phyloP scores from a whole-genome alignment of 2,888 invertebrate species.

The Agriopis leucophaearia region DNA sequence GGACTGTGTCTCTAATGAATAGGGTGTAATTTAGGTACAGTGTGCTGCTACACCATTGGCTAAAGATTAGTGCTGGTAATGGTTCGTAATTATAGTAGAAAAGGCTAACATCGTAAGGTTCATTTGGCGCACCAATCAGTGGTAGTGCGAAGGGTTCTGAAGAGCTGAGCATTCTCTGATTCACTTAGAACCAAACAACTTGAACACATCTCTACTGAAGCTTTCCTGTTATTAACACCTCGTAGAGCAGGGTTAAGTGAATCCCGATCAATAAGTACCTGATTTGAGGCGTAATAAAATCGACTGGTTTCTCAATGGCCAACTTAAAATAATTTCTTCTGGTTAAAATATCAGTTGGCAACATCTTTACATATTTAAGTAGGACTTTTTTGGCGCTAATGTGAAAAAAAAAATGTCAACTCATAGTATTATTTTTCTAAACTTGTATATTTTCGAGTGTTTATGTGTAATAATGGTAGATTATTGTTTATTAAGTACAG shows the following conservation, averaged over 20 bases:
- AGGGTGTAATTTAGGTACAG: slow-evolving; percentile 55
- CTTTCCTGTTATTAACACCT: slow-evolving; percentile 33
- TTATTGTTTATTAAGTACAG: no score
- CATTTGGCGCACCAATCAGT: slow-evolving; percentile 80
- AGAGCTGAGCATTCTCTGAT: slow-evolving; percentile 68
- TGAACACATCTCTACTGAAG: slow-evolving; percentile 43
- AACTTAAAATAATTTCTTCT: no score
- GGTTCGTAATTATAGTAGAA: slow-evolving; percentile 84
- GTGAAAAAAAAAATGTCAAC: no score
- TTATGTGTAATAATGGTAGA: no score
- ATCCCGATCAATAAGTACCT: not conserved
- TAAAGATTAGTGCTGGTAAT: slow-evolving; percentile 82
- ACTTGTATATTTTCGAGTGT: no score
- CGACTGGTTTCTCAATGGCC: not conserved
- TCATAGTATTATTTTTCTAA: no score
- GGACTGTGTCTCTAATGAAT: slow-evolving; percentile 54
- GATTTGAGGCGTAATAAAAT: not conserved
- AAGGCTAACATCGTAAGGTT: slow-evolving; percentile 84
- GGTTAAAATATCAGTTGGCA: no score
- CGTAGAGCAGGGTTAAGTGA: slow-evolving; percentile 5
- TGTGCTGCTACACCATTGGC: slow-evolving; percentile 47
- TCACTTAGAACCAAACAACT: slow-evolving; percentile 70
- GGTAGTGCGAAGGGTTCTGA: slow-evolving; percentile 74
- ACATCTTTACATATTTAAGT: no score
- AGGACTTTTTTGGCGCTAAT: no score